Conservation (phyloP, 2,888 invertebrate genomes). For the Deilephila elpenor region DNA sequence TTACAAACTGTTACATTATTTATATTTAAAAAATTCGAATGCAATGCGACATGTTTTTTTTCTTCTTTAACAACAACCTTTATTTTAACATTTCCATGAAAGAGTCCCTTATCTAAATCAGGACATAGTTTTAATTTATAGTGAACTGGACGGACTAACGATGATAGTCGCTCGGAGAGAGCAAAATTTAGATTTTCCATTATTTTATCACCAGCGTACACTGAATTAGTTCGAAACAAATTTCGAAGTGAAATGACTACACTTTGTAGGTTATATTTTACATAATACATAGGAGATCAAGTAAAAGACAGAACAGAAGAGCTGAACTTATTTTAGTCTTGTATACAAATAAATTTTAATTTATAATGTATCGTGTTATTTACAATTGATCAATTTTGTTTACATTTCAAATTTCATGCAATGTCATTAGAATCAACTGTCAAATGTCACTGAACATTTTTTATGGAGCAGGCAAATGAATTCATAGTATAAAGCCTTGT, state of each 20-base stretch:
- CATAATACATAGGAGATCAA: not conserved
- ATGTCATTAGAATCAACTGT: not conserved
- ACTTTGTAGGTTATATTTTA: not conserved
- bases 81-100: slow-evolving; percentile 69
- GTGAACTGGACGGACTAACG: slow-evolving; percentile 63
- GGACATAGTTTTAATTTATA: slow-evolving; percentile 69
- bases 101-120: slow-evolving; percentile 60
- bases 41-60: slow-evolving; percentile 80
- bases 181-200: slow-evolving; percentile 53
- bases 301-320: not conserved
- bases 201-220: not conserved
- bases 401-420: not conserved
- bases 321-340: not conserved
- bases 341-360: no score
- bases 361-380: no score
- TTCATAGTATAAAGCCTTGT: not conserved
- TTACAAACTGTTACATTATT: slow-evolving; percentile 63
- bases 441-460: not conserved
- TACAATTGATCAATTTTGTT: not conserved
- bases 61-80: slow-evolving; percentile 65
- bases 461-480: not conserved
- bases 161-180: slow-evolving; percentile 64
- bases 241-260: not conserved
- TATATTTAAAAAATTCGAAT: slow-evolving; percentile 85
- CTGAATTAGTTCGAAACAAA: not conserved